A percentile compares a stretch with the other conserved stretches of the same genome.
These are phyloP conservation scores for Heliothis subflexa DNA, from an alignment of 1,140 invertebrate species.

Conservation along the genomic window DNA sequence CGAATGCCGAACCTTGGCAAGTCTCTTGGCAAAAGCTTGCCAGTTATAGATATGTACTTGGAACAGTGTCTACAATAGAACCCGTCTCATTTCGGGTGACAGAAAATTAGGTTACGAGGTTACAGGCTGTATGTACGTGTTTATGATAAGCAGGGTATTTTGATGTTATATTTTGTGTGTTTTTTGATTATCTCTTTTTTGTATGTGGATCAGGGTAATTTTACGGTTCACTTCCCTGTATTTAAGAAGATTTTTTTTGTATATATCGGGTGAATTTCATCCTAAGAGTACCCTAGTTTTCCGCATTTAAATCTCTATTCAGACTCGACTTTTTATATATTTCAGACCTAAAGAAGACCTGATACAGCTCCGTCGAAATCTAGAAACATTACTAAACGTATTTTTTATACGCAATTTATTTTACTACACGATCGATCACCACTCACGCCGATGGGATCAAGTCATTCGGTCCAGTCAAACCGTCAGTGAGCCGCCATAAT, in stretches of 20 bases:
- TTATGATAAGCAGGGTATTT: slow-evolving; percentile 58
- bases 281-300: too few species aligned
- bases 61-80: slow-evolving; percentile 51
- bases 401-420: too few species aligned
- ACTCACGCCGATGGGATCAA: not conserved
- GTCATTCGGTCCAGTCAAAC: not conserved
- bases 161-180: slow-evolving; percentile 39
- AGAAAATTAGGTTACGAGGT: slow-evolving; percentile 70
- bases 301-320: too few species aligned
- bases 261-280: too few species aligned
- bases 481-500: slow-evolving; percentile 14
- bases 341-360: too few species aligned
- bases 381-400: not conserved
- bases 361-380: too few species aligned
- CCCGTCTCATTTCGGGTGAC: slow-evolving; percentile 56
- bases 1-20: slow-evolving; percentile 70
- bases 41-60: slow-evolving; percentile 63
- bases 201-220: slow-evolving; percentile 10
- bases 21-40: slow-evolving; percentile 69
- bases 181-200: slow-evolving; percentile 23
- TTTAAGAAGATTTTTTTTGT: not conserved
- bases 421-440: not conserved
- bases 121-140: slow-evolving; percentile 56
- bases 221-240: slow-evolving; percentile 2
- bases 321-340: too few species aligned